phyloP scores from a whole-genome alignment of 2,797 vertebrate genomes.

The Psittacula derbiana region DNA sequence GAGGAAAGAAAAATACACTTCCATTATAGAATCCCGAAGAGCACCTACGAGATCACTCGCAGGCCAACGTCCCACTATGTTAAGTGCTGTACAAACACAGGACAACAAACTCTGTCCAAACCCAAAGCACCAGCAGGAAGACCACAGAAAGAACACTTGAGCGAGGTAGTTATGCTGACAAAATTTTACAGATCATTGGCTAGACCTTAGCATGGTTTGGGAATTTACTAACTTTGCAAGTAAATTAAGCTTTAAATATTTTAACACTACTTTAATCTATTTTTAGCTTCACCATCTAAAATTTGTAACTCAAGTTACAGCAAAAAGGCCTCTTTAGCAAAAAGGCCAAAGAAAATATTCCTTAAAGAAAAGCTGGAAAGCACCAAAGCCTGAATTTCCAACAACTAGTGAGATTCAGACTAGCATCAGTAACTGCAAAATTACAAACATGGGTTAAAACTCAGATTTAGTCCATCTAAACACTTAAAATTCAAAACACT shows the following conservation, averaged over 20 bases:
- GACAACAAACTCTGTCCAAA: not conserved
- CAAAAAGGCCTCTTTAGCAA: not conserved
- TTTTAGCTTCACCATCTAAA: not conserved
- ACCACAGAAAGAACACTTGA: not conserved
- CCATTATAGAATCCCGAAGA: not conserved
- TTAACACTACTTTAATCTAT: not conserved
- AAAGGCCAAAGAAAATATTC: not conserved
- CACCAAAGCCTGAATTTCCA: not conserved
- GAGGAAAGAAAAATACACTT: not conserved
- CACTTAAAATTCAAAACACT: not conserved
- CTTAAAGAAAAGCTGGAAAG: not conserved
- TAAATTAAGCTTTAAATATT: conserved; percentile 8
- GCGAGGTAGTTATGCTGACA: not conserved
- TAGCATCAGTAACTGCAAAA: not conserved
- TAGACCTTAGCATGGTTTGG: not conserved
- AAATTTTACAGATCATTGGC: not conserved
- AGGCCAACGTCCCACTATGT: rapidly evolving
- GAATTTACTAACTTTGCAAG: not conserved
- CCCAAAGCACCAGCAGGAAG: not conserved
- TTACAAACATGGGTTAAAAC: not conserved
- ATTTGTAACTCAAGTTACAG: not conserved
- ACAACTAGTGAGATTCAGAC: not conserved
- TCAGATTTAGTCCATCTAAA: not conserved
- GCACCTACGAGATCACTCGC: not conserved
- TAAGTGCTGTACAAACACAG: not conserved